These are phyloP conservation scores for Columba livia DNA, from an alignment of 2,113 vertebrate genomes.

Conservation along the genomic window DNA sequence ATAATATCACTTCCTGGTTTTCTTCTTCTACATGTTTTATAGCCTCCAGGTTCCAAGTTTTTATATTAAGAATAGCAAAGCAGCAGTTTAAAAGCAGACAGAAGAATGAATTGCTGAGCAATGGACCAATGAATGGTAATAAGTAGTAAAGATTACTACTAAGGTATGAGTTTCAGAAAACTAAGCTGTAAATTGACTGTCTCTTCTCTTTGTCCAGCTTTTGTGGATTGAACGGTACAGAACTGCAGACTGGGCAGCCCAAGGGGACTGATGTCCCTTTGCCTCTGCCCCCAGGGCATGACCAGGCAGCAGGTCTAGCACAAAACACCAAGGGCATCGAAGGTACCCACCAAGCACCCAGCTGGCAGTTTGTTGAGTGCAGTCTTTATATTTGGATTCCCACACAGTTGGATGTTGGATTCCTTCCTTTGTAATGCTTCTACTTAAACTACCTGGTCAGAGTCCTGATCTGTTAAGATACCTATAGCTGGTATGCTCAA, in stretches of 20 bases:
- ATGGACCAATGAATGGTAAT: background rate
- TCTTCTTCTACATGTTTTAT: background rate
- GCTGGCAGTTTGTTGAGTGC: background rate
- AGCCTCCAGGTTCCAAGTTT: background rate
- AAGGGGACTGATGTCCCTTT: background rate
- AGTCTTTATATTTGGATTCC: background rate
- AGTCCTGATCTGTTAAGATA: background rate
- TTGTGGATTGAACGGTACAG: background rate
- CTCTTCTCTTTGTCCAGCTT: background rate
- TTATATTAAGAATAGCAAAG: background rate
- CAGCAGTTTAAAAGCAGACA: background rate
- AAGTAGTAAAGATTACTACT: background rate
- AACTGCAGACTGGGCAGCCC: background rate
- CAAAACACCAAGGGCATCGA: background rate
- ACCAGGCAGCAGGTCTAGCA: background rate
- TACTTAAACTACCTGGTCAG: background rate
- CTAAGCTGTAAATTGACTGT: background rate
- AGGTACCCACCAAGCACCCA: background rate
- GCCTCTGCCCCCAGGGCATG: background rate
- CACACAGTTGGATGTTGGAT: background rate
- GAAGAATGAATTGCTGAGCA: background rate
- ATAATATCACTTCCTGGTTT: background rate
- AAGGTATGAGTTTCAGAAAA: background rate
- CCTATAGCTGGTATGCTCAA: background rate
- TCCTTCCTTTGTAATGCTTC: background rate